Percentiles rank a stretch among this genome's conserved stretches.
phyloP scores from a whole-genome alignment of 2,888 invertebrate species.

The Scaptomyza cyrtandrae region DNA sequence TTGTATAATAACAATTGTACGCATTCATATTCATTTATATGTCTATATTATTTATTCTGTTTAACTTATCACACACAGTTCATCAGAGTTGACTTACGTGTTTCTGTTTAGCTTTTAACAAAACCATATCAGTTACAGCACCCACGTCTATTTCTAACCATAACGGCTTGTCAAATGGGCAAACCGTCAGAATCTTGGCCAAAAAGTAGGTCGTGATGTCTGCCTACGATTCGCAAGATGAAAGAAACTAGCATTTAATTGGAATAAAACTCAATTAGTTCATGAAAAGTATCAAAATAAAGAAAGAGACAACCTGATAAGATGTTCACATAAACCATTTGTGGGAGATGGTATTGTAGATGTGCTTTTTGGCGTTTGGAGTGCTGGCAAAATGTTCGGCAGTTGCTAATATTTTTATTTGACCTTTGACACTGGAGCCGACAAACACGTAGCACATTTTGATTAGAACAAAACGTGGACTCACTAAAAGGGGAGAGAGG shows the following conservation, averaged over 20 bases:
- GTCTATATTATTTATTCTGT: not conserved
- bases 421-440: constrained; percentile 47
- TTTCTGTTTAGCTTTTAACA: constrained; percentile 1
- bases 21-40: too few relatives aligned
- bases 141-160: constrained; percentile 35
- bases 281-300: constrained; percentile 20
- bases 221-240: constrained; percentile 29
- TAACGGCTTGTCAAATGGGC: too few relatives aligned
- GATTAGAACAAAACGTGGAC: constrained; percentile 68
- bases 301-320: constrained; percentile 1
- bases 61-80: not conserved
- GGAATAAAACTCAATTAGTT: constrained; percentile 60
- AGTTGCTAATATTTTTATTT: constrained; percentile 43
- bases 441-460: constrained; percentile 68
- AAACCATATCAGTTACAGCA: constrained; percentile 11
- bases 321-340: constrained; percentile 18
- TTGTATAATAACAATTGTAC: too few relatives aligned
- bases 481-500: constrained; percentile 14
- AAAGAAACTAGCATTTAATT: constrained; percentile 67
- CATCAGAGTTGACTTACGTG: not conserved
- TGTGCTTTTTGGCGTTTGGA: constrained; percentile 1
- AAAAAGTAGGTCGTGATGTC: constrained; percentile 56
- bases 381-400: constrained; percentile 11
- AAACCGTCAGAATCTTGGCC: constrained; percentile 29
- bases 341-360: constrained; percentile 22